A percentile compares a stretch with the other conserved stretches of the same genome.
phyloP scores from a whole-genome alignment of 2,888 invertebrate genomes.

The Amiota minor region DNA sequence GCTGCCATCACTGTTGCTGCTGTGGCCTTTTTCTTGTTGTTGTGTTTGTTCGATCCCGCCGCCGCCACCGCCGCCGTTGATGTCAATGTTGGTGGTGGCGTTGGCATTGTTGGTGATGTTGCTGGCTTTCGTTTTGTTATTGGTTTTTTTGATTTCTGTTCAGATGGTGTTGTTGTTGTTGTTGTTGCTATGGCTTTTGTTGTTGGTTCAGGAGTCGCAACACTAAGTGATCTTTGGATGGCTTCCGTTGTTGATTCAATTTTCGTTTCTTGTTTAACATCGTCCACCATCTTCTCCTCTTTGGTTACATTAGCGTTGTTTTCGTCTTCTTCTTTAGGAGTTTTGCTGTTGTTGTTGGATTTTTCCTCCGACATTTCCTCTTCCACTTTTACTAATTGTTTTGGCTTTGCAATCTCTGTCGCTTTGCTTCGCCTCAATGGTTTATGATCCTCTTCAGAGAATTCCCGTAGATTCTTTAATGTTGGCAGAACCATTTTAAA shows the following conservation, averaged over 20 bases:
- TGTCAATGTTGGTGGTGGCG: not conserved
- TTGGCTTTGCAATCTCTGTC: not conserved
- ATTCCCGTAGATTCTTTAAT: slow-evolving; percentile 68
- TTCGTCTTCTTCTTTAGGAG: not conserved
- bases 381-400: not conserved
- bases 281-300: slow-evolving; percentile 15
- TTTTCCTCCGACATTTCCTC: slow-evolving; percentile 14
- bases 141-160: not conserved
- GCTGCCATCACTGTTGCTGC: not conserved
- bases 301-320: slow-evolving; percentile 27
- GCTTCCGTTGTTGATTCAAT: not conserved
- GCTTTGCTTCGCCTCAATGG: slow-evolving; percentile 53
- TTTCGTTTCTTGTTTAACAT: not conserved
- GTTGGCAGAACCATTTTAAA: slow-evolving; percentile 72
- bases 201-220: slow-evolving; percentile 17
- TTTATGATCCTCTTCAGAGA: slow-evolving; percentile 70
- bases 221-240: slow-evolving; percentile 23
- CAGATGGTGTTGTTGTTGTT: slow-evolving; percentile 10
- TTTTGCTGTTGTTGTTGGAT: slow-evolving; percentile 34
- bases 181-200: slow-evolving; percentile 17
- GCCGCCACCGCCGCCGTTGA: slow-evolving; percentile 3
- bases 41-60: slow-evolving; percentile 24
- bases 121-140: not conserved
- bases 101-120: not conserved
- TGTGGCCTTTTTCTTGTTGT: slow-evolving; percentile 31